Percentiles rank a stretch among this genome's conserved stretches.
phyloP scores from a whole-genome alignment of 2,113 vertebrate genomes.

The Prionailurus viverrinus region DNA sequence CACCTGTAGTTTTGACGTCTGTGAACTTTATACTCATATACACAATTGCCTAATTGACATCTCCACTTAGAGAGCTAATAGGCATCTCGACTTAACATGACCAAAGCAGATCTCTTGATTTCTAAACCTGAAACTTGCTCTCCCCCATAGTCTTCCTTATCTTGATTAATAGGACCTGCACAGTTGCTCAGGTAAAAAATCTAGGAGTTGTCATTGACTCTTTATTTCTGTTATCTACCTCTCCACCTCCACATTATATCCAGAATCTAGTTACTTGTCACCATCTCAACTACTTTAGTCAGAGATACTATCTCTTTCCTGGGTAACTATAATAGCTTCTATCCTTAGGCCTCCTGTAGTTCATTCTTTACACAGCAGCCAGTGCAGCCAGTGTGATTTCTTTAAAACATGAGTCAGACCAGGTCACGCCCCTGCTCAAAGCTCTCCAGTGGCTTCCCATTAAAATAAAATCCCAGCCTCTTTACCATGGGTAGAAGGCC shows the following conservation, averaged over 20 bases:
- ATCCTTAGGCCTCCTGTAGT: background rate
- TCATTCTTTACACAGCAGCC: background rate
- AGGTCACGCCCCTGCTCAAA: background rate
- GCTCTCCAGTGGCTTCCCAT: background rate
- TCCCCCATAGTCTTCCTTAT: background rate
- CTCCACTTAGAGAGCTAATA: background rate
- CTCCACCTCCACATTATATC: background rate
- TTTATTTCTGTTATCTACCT: background rate
- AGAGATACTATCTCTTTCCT: background rate
- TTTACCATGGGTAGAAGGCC: background rate
- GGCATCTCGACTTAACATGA: background rate
- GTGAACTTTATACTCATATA: background rate
- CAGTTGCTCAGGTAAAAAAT: background rate
- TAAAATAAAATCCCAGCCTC: background rate
- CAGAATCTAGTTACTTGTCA: background rate
- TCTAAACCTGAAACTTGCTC: background rate
- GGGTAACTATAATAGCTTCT: background rate
- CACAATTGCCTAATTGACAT: background rate
- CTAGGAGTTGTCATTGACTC: background rate
- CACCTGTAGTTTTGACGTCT: background rate
- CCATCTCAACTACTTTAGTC: background rate
- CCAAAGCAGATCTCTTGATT: slow-evolving; percentile 15
- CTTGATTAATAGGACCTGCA: background rate
- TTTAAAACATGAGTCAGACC: background rate
- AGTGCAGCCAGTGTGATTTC: background rate